These are phyloP conservation scores for Heliconius aoede DNA, from an alignment of 2,888 invertebrate species.

Conservation along the genomic window DNA sequence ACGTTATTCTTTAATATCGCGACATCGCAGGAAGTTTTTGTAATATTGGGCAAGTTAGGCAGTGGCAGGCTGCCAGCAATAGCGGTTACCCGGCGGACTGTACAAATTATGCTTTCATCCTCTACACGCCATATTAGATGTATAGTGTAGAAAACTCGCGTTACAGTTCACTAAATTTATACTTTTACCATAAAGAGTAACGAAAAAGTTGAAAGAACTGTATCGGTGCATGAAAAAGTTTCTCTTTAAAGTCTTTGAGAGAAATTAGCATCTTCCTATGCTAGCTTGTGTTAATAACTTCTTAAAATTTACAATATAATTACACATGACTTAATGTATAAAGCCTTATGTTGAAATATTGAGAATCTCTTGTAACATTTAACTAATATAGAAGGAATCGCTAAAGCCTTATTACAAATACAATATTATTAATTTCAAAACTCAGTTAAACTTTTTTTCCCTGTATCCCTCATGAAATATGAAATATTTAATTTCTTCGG, in stretches of 20 bases:
- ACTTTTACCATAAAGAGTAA: constrained; percentile 24
- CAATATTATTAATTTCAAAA: neutral
- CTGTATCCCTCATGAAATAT: no score
- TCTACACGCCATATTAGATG: constrained; percentile 40
- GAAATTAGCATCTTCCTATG: neutral
- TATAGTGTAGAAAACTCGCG: constrained; percentile 42
- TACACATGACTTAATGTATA: neutral
- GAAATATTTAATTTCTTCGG: no score
- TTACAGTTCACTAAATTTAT: constrained; percentile 40
- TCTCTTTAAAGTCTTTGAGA: neutral
- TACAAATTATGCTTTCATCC: constrained; percentile 46
- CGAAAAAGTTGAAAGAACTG: constrained; percentile 5
- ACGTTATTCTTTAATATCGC: constrained; percentile 53
- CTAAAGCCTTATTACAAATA: constrained; percentile 4
- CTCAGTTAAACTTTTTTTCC: no score
- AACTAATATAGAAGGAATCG: no score
- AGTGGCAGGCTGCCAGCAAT: constrained; percentile 50
- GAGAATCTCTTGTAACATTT: neutral
- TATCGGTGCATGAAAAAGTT: neutral
- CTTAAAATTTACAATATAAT: constrained; percentile 9
- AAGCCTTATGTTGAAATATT: neutral
- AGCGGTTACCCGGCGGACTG: constrained; percentile 41
- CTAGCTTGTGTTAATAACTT: constrained; percentile 1
- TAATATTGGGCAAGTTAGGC: constrained; percentile 60
- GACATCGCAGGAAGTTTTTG: constrained; percentile 64